Conservation (phyloP, 2,113 vertebrate species). For the Morone saxatilis region DNA sequence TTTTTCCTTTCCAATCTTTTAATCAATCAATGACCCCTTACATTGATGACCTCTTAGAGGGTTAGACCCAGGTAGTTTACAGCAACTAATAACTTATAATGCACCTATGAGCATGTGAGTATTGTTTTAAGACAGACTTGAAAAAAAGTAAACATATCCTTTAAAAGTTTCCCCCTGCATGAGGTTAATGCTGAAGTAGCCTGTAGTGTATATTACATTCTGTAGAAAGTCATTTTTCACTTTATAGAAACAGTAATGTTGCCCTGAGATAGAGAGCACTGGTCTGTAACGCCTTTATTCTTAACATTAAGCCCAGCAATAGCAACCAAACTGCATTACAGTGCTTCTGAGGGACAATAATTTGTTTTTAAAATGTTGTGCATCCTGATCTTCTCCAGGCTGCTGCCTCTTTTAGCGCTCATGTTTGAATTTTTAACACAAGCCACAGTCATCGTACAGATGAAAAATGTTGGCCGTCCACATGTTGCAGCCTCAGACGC, state of each 20-base stretch:
- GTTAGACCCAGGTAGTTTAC: not conserved
- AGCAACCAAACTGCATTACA: conserved; percentile 16
- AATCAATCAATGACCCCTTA: not conserved
- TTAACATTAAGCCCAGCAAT: not conserved
- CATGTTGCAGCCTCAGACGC: conserved; percentile 15
- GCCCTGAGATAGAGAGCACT: not conserved
- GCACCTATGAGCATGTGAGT: not conserved
- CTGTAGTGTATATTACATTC: not conserved
- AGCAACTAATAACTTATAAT: not conserved
- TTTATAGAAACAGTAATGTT: not conserved
- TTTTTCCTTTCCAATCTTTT: not conserved
- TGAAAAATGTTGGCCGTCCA: conserved; percentile 26
- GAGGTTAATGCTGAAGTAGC: not conserved
- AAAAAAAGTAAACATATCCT: not conserved
- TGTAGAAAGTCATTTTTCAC: conserved; percentile 9
- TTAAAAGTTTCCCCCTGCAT: not conserved
- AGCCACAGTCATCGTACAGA: conserved; percentile 9
- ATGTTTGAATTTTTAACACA: not conserved
- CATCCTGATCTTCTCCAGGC: conserved; percentile 2
- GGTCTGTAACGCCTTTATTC: not conserved
- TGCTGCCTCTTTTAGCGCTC: not conserved
- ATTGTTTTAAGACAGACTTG: not conserved
- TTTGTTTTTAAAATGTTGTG: conserved; percentile 11
- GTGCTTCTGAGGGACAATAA: conserved; percentile 8
- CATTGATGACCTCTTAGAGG: not conserved